Evolutionary conservation across 1,140 invertebrate species (phyloP).

Genomic region (Tetragnatha versicolor): DNA sequence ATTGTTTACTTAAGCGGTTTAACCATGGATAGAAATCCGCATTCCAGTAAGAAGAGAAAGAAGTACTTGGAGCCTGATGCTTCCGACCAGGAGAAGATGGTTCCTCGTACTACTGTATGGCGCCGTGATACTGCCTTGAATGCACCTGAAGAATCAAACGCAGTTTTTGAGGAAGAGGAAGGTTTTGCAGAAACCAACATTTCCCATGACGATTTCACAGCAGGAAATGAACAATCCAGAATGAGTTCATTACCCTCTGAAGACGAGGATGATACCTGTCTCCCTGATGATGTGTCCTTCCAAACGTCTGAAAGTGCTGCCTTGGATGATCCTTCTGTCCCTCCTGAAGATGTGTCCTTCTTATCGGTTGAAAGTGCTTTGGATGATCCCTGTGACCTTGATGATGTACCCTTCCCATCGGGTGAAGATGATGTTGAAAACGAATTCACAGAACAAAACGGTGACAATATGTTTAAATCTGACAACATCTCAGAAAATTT

Average conservation of each 20-base stretch:
- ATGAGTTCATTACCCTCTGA: not conserved
- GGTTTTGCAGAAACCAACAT: too few relatives aligned
- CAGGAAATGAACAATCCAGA: too few relatives aligned
- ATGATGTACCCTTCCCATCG: not conserved
- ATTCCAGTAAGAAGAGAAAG: not conserved
- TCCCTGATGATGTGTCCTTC: not conserved
- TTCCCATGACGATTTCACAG: too few relatives aligned
- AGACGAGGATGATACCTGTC: not conserved
- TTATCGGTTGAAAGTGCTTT: too few relatives aligned
- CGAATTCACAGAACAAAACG: not conserved
- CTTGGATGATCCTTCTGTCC: not conserved
- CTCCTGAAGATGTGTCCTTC: not conserved
- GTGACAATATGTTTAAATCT: slow-evolving; percentile 3
- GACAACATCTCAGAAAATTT: not conserved
- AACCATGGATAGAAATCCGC: too few relatives aligned
- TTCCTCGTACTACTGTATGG: slow-evolving; percentile 15
- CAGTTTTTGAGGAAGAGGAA: too few relatives aligned
- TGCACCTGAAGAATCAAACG: not conserved
- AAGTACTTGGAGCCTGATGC: slow-evolving; percentile 5
- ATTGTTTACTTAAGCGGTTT: too few relatives aligned
- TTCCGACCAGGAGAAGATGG: not conserved
- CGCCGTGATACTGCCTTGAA: not conserved
- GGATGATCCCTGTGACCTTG: not conserved
- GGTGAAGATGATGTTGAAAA: not conserved
- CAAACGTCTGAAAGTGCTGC: not conserved